phyloP scores from a whole-genome alignment of 2,888 invertebrate genomes.

The Caenorhabditis panamensis region DNA sequence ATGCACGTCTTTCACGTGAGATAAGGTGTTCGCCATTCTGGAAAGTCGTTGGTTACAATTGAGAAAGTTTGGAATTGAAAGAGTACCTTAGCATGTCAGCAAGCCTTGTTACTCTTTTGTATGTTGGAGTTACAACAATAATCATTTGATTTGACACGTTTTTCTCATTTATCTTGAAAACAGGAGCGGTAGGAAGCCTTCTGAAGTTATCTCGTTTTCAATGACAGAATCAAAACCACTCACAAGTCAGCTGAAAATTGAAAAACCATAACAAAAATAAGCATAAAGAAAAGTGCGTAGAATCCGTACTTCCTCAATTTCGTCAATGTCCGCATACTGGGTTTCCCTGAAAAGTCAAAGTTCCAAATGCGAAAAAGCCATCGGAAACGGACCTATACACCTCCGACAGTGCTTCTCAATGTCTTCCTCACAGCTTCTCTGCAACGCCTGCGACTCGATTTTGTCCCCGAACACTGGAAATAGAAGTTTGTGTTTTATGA shows the following conservation, averaged over 20 bases:
- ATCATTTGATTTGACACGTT: slow-evolving; percentile 51
- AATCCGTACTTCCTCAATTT: slow-evolving; percentile 36
- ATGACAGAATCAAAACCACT: slow-evolving; percentile 15
- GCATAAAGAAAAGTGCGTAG: slow-evolving; percentile 41
- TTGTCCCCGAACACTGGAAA: slow-evolving; percentile 48
- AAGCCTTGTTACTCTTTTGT: slow-evolving; percentile 61
- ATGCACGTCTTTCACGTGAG: slow-evolving; percentile 66
- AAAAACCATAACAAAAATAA: slow-evolving; percentile 48
- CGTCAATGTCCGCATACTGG: slow-evolving; percentile 39
- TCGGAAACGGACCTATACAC: slow-evolving; percentile 27
- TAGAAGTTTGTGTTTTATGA: not conserved
- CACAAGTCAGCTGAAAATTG: slow-evolving; percentile 54
- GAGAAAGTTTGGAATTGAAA: not conserved
- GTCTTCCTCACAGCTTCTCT: slow-evolving; percentile 54
- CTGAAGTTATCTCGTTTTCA: slow-evolving; percentile 7
- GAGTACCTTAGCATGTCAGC: slow-evolving; percentile 68
- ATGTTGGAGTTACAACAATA: slow-evolving; percentile 69
- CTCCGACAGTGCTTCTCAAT: slow-evolving; percentile 47
- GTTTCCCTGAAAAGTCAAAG: slow-evolving; percentile 16
- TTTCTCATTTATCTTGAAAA: slow-evolving; percentile 19
- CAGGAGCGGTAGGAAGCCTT: slow-evolving; percentile 28
- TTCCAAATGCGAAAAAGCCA: not conserved
- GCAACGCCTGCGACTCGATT: slow-evolving; percentile 48
- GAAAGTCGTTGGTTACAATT: too few species aligned
- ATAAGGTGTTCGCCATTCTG: slow-evolving; percentile 72